Base-by-base conservation (phyloP, 2,888 invertebrate genomes). In the Scaptodrosophila latifasciaeformis region DNA sequence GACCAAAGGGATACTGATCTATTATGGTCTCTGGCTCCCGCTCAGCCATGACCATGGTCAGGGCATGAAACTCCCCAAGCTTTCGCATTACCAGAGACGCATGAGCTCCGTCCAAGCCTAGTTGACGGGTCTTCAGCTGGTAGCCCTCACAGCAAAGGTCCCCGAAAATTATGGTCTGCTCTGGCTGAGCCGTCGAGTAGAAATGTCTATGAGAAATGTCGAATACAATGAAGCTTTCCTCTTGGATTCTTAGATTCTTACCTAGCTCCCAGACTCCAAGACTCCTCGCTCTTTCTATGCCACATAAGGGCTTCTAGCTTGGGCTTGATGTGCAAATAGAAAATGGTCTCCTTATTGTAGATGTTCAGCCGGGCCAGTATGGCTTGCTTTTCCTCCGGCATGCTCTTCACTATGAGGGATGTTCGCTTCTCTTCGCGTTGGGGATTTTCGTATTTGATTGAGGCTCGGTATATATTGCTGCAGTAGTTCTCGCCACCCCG, bases 61-160 rank as follows among this genome's bases (percentile, higher is more conserved):
- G 82, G 0, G 89, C 90, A 70, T 90, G 90, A 66, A 88, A 88
- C 55, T 85, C 84, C 0, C 88, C 90, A 59, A 90, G 62, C 70
- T 88, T 88, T 39, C 84, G 82, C 49, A 90, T 74, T 1, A 89
- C 88, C 46, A 88, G 52, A 24, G 80, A 60, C 9, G 86, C 85
- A 67, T 90, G 90, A 0, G 82, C 72, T 43, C 87, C 80, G 76
- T 90, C 89, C 30, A 90, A 82, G 13, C 90, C 90, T 45, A 81
- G 52, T 59, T 88, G 87, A 27, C 90, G 87, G 55, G 88, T 86
- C 9, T 87, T 86, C 81, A 90, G 85, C 27, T 86, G 83, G 63
- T 87, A 90, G 2, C 89, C 89, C 35, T 84, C 66, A 4, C 84
- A 78, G 9, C 86, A 86, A 7, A 90, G 81, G 52, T 86, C 86